These are phyloP conservation scores for Balaenoptera acutorostrata DNA, from an alignment of 2,113 vertebrate genomes.

Conservation along the genomic window DNA sequence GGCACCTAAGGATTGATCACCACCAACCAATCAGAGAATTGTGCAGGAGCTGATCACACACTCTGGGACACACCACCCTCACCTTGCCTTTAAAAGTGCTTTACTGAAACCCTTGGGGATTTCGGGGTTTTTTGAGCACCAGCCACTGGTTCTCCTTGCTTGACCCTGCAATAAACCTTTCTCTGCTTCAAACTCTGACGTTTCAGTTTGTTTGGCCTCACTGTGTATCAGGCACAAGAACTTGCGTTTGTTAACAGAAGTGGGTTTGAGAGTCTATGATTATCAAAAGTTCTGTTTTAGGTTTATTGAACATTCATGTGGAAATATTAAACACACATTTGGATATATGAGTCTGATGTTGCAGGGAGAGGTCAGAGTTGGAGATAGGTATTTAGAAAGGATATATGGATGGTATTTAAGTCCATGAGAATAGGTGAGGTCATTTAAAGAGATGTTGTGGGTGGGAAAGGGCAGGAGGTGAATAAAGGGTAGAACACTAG, in stretches of 20 bases:
- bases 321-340: not conserved
- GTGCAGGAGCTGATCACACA: not conserved
- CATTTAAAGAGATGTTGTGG: not conserved
- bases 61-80: not conserved
- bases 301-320: not conserved
- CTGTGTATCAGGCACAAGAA: not conserved
- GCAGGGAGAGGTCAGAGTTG: not conserved
- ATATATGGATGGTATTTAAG: not conserved
- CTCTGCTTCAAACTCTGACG: not conserved
- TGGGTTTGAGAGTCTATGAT: not conserved
- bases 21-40: not conserved
- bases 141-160: not conserved
- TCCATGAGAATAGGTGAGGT: not conserved
- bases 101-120: not conserved
- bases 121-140: not conserved
- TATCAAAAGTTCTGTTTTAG: not conserved
- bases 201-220: not conserved
- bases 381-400: not conserved
- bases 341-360: no score
- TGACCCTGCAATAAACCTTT: not conserved
- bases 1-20: not conserved
- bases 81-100: not conserved
- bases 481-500: not conserved
- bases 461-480: not conserved
- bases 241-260: not conserved